Evolutionary conservation across 2,797 vertebrate genomes (phyloP).

Genomic region (Alcedo atthis): DNA sequence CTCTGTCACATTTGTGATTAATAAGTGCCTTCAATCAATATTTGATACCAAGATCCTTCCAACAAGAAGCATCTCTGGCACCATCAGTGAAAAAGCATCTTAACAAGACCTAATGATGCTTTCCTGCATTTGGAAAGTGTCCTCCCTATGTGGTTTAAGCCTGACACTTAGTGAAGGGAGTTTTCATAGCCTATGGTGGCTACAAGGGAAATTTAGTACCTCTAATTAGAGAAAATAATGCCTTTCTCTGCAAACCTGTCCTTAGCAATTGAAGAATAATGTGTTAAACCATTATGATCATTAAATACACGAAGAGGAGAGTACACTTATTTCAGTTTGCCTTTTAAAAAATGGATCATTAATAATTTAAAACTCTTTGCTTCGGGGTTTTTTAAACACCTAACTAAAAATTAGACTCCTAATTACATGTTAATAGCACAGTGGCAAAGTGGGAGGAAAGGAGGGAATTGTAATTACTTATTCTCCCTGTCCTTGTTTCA

Average conservation of each 20-base stretch:
- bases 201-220: slow-evolving; percentile 28
- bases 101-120: neutral
- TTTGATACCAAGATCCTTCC: neutral
- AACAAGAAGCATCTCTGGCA: neutral
- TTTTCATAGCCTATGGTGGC: neutral
- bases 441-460: slow-evolving; percentile 35
- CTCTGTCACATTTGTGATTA: neutral
- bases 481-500: slow-evolving; percentile 45
- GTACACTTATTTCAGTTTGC: slow-evolving; percentile 29
- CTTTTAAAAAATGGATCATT: slow-evolving; percentile 39
- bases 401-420: slow-evolving; percentile 51
- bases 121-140: neutral
- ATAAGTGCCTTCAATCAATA: neutral
- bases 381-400: slow-evolving; percentile 48
- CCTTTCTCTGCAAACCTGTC: slow-evolving; percentile 39
- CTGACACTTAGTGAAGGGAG: neutral
- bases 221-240: slow-evolving; percentile 40
- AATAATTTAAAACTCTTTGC: slow-evolving; percentile 46
- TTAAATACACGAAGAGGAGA: slow-evolving; percentile 42
- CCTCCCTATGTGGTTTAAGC: neutral
- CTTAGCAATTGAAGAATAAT: slow-evolving; percentile 51
- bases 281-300: slow-evolving; percentile 26
- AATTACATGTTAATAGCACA: slow-evolving; percentile 58
- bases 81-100: neutral
- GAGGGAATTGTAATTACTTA: slow-evolving; percentile 19